Base-by-base conservation (phyloP, 2,888 invertebrate genomes). In the Mimas tiliae region DNA sequence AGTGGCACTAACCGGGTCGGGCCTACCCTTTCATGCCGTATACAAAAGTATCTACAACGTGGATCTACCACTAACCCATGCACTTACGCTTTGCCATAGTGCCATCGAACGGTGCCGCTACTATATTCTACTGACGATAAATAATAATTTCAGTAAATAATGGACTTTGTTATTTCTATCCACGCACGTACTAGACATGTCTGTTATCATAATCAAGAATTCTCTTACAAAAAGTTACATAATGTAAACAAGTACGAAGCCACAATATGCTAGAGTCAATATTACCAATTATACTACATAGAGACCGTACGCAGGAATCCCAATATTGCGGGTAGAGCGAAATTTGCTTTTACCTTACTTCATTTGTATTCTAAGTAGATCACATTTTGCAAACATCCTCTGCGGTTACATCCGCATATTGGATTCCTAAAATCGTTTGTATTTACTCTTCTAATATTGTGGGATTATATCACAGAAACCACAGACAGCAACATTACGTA, bases 331-430 rank as follows among this genome's bases (percentile, higher is more conserved):
- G 34, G 34, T 27, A 34, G 34, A 66, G 33, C 53, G 52, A 53
- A 63, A 63, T 45, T 53, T 63, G 53, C 63, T 52, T 62, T 66
- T 58, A 65, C 58, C 58, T 66, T 63, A 63, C 52, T 52, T 66
- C 66, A 66, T 66, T 63, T 63, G 63, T 66, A 66, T 66, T 66
- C 63, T 63, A 63, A 63, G 47, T 63, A 66, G 62, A 47, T 63
- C 66, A 51, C 63, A 66, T 34, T 63, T 63, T 63, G 63, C 52
- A 66, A 66, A 63, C 34, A 66, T 63, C 34, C 63, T 63, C 33
- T 45, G 45, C 64, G 64, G 66, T 66, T 62, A 62, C 64, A 66
- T 64, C 64, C 66, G 52, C 64, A 66, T 66, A 68, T 68, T 68
- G 66, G 62, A 66, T 68, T 62, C 65, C 33, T 62, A 64, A 66